A percentile compares a stretch with the other conserved stretches of the same genome.
These are phyloP conservation scores for Blastomussa wellsi DNA, from an alignment of 92 coral and sea anemone genomes.

Conservation along the genomic window DNA sequence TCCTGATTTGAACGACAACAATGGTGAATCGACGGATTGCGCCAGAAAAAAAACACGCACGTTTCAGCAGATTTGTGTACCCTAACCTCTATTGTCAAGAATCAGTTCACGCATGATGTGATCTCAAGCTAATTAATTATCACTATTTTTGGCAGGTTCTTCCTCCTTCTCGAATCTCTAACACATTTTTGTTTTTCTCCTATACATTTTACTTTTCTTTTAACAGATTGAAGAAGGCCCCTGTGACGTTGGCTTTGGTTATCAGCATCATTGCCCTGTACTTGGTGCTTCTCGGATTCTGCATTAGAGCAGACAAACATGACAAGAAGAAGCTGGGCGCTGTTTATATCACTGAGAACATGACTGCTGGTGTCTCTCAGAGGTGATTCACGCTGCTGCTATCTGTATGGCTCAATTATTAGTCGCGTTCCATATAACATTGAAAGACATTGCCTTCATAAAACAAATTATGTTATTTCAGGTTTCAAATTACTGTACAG, in stretches of 20 bases:
- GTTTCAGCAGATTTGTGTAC: too few relatives aligned
- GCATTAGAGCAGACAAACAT: slow-evolving; percentile 59
- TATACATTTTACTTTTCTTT: background rate
- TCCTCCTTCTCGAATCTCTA: too few relatives aligned
- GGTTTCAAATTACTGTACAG: slow-evolving; percentile 78
- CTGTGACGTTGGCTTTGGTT: slow-evolving; percentile 55
- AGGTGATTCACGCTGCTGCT: slow-evolving; percentile 32
- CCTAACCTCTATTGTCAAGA: too few relatives aligned
- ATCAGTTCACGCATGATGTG: too few relatives aligned
- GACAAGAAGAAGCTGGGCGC: slow-evolving; percentile 58
- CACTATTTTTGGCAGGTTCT: too few relatives aligned
- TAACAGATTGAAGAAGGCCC: slow-evolving; percentile 43
- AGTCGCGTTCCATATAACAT: background rate
- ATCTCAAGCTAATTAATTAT: too few relatives aligned
- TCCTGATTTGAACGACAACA: too few relatives aligned
- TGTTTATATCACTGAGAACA: slow-evolving; percentile 52
- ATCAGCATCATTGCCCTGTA: slow-evolving; percentile 45
- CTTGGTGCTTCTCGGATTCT: slow-evolving; percentile 56
- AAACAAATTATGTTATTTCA: slow-evolving; percentile 7
- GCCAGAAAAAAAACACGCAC: too few relatives aligned
- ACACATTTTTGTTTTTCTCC: too few relatives aligned
- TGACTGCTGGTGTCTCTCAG: slow-evolving; percentile 38
- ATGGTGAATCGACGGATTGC: too few relatives aligned
- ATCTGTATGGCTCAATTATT: background rate
- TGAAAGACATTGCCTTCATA: background rate